Base-by-base conservation (phyloP, 1,140 invertebrate genomes). In the Calephelis virginiensis region DNA sequence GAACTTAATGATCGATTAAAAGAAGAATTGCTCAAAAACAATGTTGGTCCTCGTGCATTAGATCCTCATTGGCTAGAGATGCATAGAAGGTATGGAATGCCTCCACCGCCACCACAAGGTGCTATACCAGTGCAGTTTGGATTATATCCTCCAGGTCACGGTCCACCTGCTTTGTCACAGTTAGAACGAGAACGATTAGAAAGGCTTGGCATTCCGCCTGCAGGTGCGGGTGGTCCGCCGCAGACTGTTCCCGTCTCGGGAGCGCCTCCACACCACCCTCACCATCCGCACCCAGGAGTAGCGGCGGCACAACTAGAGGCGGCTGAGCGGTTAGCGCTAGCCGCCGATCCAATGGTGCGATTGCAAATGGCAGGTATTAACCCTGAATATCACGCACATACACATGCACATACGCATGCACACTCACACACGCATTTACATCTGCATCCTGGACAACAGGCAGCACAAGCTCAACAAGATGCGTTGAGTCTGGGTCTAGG, bases 21-120 rank as follows among this genome's bases (percentile, higher is more conserved):
- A 95, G 89, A 93, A 74, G 96, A 98, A 85, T 94, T 97, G 78
- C 92, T 97, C 48, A 94, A 97, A 84, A 97, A 97, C 84, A 93
- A 85, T 80, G 94, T 89, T 63, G 94, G 90, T 6, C 90, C 89
- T 11, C 93, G 95, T 5, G 86, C 77, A 8, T 92, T 98, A 61
- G 97, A 98, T 88, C 96, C 96, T 0, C 97, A 98, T 82, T 98
- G 97, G 97, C 84, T 98, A 62, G 98, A 98, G 80, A 93, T 97
- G 77, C 97, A 97, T 80, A 92, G 97, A 73, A 93, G 97, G 72
- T 91, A 91, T 75, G 86, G 89, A 10, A 90, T 85, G 81, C 79
- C 83, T 48, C 80, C 80, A 13, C 82, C 81, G 11, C 85, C 83
- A 50, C 85, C 83, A 46, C 93, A 92, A 63, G 92, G 93, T 53